phyloP scores from a whole-genome alignment of 2,113 vertebrate genomes.

The Erinaceus europaeus region DNA sequence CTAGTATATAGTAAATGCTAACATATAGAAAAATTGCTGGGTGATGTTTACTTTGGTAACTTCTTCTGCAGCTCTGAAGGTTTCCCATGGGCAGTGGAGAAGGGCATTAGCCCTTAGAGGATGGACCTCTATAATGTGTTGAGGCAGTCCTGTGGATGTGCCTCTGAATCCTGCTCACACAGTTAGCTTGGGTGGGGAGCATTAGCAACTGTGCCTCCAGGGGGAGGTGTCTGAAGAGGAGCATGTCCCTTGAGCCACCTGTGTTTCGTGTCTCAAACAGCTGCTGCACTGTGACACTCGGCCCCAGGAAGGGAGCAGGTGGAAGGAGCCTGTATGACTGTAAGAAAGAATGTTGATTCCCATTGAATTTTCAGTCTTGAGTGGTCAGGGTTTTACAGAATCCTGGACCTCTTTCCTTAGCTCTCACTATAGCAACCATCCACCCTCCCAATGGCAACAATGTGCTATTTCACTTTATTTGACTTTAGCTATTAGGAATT shows the following conservation, averaged over 20 bases:
- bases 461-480: too few species aligned
- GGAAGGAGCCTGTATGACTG: background rate
- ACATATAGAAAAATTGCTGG: background rate
- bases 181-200: background rate
- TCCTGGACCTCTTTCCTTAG: background rate
- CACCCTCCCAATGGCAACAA: too few species aligned
- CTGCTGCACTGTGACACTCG: background rate
- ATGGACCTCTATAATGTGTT: background rate
- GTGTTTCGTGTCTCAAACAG: background rate
- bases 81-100: background rate
- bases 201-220: background rate
- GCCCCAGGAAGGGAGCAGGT: background rate
- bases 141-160: background rate
- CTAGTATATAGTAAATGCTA: background rate
- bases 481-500: too few species aligned
- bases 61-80: background rate
- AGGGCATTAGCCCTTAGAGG: background rate
- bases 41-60: slow-evolving; percentile 9
- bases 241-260: background rate
- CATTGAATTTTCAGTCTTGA: background rate
- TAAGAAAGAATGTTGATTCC: background rate
- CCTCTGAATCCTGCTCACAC: background rate
- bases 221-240: background rate
- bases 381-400: background rate
- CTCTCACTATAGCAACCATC: background rate